A percentile compares a stretch with the other conserved stretches of the same genome.
Evolutionary conservation across 1,140 invertebrate species (phyloP).

Genomic region (Bombyx mori): DNA sequence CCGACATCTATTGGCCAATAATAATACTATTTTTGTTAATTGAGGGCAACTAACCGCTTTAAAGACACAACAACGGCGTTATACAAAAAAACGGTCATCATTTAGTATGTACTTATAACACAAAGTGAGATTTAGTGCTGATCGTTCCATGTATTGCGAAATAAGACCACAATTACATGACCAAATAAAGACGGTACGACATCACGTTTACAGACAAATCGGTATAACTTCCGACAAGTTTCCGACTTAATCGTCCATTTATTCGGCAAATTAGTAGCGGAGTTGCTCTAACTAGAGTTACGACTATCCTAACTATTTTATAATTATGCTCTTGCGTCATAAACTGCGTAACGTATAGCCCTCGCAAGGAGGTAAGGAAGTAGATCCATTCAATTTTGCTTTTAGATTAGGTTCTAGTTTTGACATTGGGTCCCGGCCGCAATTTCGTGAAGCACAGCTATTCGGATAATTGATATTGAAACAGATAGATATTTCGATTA

Average conservation of each 20-base stretch:
- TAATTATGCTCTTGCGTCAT: slow-evolving; percentile 17
- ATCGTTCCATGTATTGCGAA: background rate
- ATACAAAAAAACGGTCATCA: no score
- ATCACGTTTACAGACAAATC: slow-evolving; percentile 12
- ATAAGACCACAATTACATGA: background rate
- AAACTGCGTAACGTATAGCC: slow-evolving; percentile 13
- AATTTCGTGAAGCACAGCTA: no score
- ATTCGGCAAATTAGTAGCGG: slow-evolving; percentile 24
- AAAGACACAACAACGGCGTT: no score
- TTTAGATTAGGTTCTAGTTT: slow-evolving; percentile 3
- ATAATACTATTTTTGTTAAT: no score
- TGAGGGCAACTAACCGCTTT: no score
- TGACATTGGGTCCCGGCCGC: no score
- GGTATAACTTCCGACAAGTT: slow-evolving; percentile 20
- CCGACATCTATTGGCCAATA: no score
- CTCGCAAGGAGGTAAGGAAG: slow-evolving; percentile 3
- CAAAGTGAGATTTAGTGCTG: no score
- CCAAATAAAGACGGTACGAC: slow-evolving; percentile 10
- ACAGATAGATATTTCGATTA: no score
- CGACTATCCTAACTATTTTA: slow-evolving; percentile 19
- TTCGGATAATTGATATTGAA: no score
- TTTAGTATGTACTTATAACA: no score
- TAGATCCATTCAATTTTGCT: slow-evolving; percentile 9
- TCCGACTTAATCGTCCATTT: slow-evolving; percentile 25
- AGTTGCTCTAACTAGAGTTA: slow-evolving; percentile 16